A percentile compares a stretch with the other conserved stretches of the same genome.
These are phyloP conservation scores for Dasyprocta punctata DNA, from an alignment of 2,113 vertebrate genomes.

Conservation along the genomic window DNA sequence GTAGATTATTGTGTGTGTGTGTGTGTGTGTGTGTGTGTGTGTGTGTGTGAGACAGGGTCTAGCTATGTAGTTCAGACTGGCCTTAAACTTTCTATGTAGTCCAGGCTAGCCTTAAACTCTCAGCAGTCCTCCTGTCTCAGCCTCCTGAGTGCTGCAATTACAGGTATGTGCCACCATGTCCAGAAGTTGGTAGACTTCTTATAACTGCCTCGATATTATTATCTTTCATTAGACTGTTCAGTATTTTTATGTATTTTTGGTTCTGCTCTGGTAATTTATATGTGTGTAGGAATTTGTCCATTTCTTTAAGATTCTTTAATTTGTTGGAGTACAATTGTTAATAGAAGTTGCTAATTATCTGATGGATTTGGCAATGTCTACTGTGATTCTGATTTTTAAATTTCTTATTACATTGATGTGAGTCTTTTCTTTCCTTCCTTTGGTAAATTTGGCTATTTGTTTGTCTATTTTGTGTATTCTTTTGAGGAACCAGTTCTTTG, in stretches of 20 bases:
- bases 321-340: not conserved
- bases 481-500: not conserved
- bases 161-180: too few relatives aligned
- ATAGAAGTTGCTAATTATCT: not conserved
- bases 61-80: too few relatives aligned
- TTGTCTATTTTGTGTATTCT: not conserved
- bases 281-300: not conserved
- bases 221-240: not conserved
- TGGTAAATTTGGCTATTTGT: not conserved
- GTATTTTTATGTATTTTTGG: not conserved
- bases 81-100: too few relatives aligned
- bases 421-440: not conserved
- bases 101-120: too few relatives aligned
- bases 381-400: not conserved
- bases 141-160: too few relatives aligned
- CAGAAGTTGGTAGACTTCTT: not conserved
- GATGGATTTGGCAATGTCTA: not conserved
- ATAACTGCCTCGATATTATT: not conserved
- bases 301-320: not conserved
- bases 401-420: not conserved
- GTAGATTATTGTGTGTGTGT: too few relatives aligned
- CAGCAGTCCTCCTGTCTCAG: too few relatives aligned
- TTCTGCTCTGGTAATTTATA: not conserved
- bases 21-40: too few relatives aligned
- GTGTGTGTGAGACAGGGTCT: too few relatives aligned